These are phyloP conservation scores for Pandemis corylana DNA, from an alignment of 2,888 invertebrate genomes.

Conservation along the genomic window DNA sequence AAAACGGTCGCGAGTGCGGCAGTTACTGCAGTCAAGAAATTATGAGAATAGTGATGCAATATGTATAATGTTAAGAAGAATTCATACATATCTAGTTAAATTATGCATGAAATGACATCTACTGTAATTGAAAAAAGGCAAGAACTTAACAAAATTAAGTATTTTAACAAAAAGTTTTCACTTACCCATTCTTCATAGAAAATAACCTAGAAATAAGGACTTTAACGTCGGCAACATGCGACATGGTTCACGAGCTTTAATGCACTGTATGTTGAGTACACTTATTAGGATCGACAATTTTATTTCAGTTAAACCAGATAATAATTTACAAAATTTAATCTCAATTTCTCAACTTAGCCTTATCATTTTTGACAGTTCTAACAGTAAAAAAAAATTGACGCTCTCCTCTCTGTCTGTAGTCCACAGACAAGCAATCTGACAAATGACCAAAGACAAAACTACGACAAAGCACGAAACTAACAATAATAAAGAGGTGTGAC, in stretches of 20 bases:
- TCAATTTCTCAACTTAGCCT: constrained; percentile 29
- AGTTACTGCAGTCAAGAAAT: background rate
- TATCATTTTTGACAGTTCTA: constrained; percentile 35
- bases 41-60: constrained; percentile 25
- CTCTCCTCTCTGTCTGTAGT: background rate
- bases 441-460: background rate
- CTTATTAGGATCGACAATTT: background rate
- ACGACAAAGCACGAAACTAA: background rate
- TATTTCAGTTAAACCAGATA: background rate
- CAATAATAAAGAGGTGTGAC: too few relatives aligned
- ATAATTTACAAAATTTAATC: constrained; percentile 7
- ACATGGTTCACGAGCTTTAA: constrained; percentile 58
- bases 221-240: constrained; percentile 78
- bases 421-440: constrained; percentile 22
- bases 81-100: background rate
- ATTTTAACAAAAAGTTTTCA: constrained; percentile 20
- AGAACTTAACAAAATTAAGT: background rate
- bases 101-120: background rate
- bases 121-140: background rate
- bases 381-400: constrained; percentile 20
- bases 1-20: background rate
- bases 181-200: constrained; percentile 79
- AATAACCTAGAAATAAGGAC: constrained; percentile 78
- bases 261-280: background rate
- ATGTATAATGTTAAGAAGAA: background rate